Evolutionary conservation across 30 jellyfish, hydroid and myxozoan species (phyloP).

Genomic region (Turritopsis dohrnii): DNA sequence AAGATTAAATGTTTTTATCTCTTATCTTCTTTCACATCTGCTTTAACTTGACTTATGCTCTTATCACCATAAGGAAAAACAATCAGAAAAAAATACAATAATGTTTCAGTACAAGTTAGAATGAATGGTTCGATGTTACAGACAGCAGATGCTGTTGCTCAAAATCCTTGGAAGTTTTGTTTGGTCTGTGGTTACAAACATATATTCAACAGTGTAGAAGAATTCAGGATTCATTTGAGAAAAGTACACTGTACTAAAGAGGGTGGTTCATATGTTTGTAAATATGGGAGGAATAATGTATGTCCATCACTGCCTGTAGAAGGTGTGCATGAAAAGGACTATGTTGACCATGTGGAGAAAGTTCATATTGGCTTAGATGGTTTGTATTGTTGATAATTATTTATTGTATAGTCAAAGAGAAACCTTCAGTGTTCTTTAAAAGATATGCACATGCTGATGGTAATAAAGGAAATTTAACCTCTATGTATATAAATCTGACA

Average conservation of each 20-base stretch:
- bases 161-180: conserved; percentile 87
- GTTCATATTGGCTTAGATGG: conserved; percentile 81
- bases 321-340: conserved; percentile 88
- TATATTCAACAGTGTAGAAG: conserved; percentile 44
- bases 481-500: no score
- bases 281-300: conserved; percentile 89
- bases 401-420: no score
- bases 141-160: conserved; percentile 93
- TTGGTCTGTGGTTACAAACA: conserved; percentile 61
- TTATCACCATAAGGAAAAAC: no score
- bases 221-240: conserved; percentile 77
- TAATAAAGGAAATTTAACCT: no score
- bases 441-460: no score
- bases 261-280: conserved; percentile 98
- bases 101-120: background rate
- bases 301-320: conserved; percentile 95
- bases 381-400: conserved; percentile 23
- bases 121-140: conserved; percentile 54
- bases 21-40: no score
- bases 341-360: conserved; percentile 86
- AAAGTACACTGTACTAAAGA: conserved; percentile 76
- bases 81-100: no score
- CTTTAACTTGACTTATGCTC: no score
- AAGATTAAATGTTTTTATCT: no score
- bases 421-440: no score